Base-by-base conservation (phyloP, 2,797 vertebrate genomes). In the Sebastiscus albofasciatus region DNA sequence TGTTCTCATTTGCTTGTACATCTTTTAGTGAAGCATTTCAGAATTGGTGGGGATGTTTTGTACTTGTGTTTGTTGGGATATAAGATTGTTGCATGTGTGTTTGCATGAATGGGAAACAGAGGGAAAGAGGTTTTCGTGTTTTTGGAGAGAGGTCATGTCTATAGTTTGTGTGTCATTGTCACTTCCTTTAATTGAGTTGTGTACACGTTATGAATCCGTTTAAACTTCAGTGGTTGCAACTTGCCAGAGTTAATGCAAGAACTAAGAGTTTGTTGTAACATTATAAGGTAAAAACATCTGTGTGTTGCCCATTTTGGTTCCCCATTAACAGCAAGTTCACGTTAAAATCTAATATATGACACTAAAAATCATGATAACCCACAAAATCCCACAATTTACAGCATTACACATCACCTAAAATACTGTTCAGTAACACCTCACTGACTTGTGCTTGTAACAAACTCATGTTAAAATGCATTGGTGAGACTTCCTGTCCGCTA, bases 401-500 rank as follows among this genome's bases (percentile, higher is more conserved):
- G 39, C 3, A 27, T 42, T 42, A 2, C 20, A n/a, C 16, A 26
- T 31, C 59, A 55, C 46, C 11, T 27, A 49, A 26, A 67, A 16
- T 54, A 55, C 29, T 62, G 20, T 9, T 26, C 31, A 59, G n/a
- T 24, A 69, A 81, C 52, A 75, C 56, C 54, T 76, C 59, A 16
- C 22, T 85, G 62, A 18, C 67, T 65, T 87, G 60, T 87, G 46
- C 49, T 82, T 85, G 79, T 82, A 81, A 87, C 81, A 84, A 87
- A 89, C 70, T 83, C 18, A 0, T 72, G 75, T 87, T 87, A 54
- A 87, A 88, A 81, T 69, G 83, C 74, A 55, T 61, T 55, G 22
- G 71, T 58, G 78, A 77, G 80, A 75, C 85, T 92, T 94, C 92
- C 93, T 92, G 88, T 90, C 79, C 56, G 79, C 84, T 75, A 65